A percentile compares a stretch with the other conserved stretches of the same genome.
Conservation (phyloP, 2,113 vertebrate genomes). For the Dendropsophus ebraccatus region DNA sequence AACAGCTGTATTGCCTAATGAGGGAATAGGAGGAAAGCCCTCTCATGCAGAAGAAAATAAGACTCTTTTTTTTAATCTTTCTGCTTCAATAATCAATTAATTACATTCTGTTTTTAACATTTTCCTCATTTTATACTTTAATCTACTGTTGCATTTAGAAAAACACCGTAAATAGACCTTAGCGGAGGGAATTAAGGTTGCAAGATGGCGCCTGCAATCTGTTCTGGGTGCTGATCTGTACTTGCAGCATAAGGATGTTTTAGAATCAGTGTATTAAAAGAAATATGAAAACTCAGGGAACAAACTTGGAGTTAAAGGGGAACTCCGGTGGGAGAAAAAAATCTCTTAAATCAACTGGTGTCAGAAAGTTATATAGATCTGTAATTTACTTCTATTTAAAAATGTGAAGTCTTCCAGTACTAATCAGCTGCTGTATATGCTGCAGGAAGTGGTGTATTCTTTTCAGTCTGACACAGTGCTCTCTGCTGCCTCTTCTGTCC, state of each 20-base stretch:
- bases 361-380: too few species aligned
- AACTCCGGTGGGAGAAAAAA: too few species aligned
- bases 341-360: too few species aligned
- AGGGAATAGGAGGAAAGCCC: constrained; percentile 26
- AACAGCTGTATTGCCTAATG: constrained; percentile 56
- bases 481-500: too few species aligned
- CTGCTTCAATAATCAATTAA: constrained; percentile 52
- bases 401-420: too few species aligned
- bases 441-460: too few species aligned
- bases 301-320: background rate
- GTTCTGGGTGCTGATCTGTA: background rate
- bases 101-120: constrained; percentile 36
- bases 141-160: constrained; percentile 10
- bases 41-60: constrained; percentile 13
- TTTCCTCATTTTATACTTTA: background rate
- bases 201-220: constrained; percentile 11
- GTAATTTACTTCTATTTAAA: too few species aligned
- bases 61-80: constrained; percentile 24
- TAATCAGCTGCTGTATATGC: too few species aligned
- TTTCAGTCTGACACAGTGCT: too few species aligned
- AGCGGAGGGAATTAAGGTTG: constrained; percentile 19
- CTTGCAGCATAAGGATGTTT: background rate
- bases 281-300: background rate
- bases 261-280: background rate
- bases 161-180: background rate